Percentiles rank a stretch among this genome's conserved stretches.
phyloP scores from a whole-genome alignment of 2,888 invertebrate genomes.

The Drosophila pullipes region DNA sequence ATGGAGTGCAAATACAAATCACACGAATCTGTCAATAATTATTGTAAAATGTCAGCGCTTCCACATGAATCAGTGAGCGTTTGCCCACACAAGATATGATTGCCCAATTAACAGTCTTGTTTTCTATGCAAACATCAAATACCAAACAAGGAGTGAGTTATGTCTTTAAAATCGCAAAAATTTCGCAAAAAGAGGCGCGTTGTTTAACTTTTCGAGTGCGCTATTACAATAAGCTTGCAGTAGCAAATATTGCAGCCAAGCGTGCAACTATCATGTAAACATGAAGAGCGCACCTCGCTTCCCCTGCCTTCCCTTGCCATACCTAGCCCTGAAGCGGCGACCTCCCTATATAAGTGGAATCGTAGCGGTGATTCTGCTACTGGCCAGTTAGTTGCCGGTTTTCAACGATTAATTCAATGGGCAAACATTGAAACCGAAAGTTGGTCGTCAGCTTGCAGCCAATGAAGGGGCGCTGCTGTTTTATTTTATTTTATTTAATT shows the following conservation, averaged over 20 bases:
- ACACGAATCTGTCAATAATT: slow-evolving; percentile 15
- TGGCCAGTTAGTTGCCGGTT: slow-evolving; percentile 24
- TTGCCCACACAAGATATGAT: not conserved
- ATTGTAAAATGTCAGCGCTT: slow-evolving; percentile 28
- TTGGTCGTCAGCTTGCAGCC: slow-evolving; percentile 19
- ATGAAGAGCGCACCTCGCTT: not conserved
- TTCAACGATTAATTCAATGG: slow-evolving; percentile 32
- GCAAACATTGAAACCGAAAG: slow-evolving; percentile 54
- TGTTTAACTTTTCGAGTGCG: slow-evolving; percentile 33
- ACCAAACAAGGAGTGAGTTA: not conserved
- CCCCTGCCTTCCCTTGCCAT: not conserved
- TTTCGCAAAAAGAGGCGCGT: slow-evolving; percentile 47
- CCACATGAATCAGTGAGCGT: slow-evolving; percentile 12
- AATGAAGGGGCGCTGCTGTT: slow-evolving; percentile 8
- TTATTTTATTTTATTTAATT: slow-evolving; percentile 21
- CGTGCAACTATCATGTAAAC: slow-evolving; percentile 10
- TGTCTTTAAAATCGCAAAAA: slow-evolving; percentile 30
- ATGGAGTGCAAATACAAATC: slow-evolving; percentile 26
- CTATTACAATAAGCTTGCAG: slow-evolving; percentile 26
- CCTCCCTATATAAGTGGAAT: slow-evolving; percentile 20
- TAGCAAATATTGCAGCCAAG: slow-evolving; percentile 31
- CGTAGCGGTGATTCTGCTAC: slow-evolving; percentile 1
- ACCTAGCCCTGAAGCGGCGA: not conserved
- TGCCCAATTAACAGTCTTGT: slow-evolving; percentile 5
- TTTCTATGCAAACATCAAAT: slow-evolving; percentile 13